These are phyloP conservation scores for Lapara coniferarum DNA, from an alignment of 2,888 invertebrate species.

Conservation along the genomic window DNA sequence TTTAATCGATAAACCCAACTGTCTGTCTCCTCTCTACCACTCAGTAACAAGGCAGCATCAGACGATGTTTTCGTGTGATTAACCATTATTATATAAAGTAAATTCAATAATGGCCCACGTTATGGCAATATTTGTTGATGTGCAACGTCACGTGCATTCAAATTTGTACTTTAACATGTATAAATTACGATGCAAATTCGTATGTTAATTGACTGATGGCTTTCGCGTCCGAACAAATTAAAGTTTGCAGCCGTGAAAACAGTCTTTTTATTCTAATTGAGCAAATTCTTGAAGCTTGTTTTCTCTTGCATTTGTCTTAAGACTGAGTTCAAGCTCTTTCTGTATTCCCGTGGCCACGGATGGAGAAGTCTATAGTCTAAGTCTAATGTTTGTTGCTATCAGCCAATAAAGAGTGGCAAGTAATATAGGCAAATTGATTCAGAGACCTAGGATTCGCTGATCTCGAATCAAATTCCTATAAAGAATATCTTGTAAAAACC, in stretches of 20 bases:
- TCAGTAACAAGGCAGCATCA: slow-evolving; percentile 77
- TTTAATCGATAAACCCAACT: slow-evolving; percentile 35
- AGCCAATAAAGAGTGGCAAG: no score
- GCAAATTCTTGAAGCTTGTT: not conserved
- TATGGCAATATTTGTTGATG: slow-evolving; percentile 78
- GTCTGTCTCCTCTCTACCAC: slow-evolving; percentile 50
- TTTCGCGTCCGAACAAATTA: slow-evolving; percentile 24
- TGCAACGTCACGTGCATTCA: slow-evolving; percentile 30
- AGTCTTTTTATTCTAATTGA: slow-evolving; percentile 10
- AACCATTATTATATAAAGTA: slow-evolving; percentile 83
- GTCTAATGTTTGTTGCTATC: no score
- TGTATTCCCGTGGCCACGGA: not conserved
- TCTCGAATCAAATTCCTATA: no score
- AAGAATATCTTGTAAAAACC: no score
- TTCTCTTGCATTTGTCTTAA: not conserved
- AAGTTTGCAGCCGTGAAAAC: slow-evolving; percentile 22
- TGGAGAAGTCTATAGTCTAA: not conserved
- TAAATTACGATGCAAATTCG: slow-evolving; percentile 46
- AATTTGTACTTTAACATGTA: slow-evolving; percentile 45
- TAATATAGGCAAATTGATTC: no score
- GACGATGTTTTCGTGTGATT: slow-evolving; percentile 80
- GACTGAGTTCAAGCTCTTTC: not conserved
- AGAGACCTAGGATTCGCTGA: no score
- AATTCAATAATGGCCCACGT: slow-evolving; percentile 81
- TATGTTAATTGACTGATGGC: slow-evolving; percentile 32